phyloP scores from a whole-genome alignment of 1,140 invertebrate species.

The Ceratoteleas bidentatus region DNA sequence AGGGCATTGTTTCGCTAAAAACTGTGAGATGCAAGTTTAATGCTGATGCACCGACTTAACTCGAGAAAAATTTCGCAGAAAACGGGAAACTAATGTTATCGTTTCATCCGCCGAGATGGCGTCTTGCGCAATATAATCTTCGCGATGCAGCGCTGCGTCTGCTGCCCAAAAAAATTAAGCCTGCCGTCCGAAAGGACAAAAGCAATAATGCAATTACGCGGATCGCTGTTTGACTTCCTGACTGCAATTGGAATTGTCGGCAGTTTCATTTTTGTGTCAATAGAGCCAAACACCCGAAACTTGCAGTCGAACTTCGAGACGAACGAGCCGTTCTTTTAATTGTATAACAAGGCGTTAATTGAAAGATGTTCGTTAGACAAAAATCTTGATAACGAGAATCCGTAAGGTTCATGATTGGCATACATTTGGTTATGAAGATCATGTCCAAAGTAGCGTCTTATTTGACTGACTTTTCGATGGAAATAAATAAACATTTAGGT shows the following conservation, averaged over 20 bases:
- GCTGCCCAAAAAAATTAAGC: no score
- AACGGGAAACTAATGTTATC: constrained; percentile 68
- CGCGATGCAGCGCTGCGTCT: background rate
- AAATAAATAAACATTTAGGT: constrained; percentile 23
- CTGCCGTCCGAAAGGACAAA: background rate
- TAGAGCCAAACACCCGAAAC: no score
- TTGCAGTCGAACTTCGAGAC: no score
- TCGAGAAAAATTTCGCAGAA: constrained; percentile 46
- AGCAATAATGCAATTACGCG: constrained; percentile 16
- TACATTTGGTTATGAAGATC: no score
- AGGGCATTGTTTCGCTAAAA: constrained; percentile 33
- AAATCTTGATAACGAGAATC: no score
- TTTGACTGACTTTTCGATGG: background rate
- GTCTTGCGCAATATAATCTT: constrained; percentile 30
- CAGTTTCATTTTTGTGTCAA: no score
- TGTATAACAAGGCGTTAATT: no score
- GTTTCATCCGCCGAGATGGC: constrained; percentile 59
- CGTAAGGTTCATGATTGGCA: no score
- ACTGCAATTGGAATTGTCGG: no score
- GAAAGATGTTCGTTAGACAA: no score
- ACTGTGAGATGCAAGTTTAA: constrained; percentile 47
- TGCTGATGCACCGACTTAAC: constrained; percentile 41
- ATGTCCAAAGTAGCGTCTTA: background rate
- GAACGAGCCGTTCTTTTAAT: no score
- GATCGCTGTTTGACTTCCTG: no score